Conservation (phyloP, 2,797 vertebrate species). For the Malurus splendens region DNA sequence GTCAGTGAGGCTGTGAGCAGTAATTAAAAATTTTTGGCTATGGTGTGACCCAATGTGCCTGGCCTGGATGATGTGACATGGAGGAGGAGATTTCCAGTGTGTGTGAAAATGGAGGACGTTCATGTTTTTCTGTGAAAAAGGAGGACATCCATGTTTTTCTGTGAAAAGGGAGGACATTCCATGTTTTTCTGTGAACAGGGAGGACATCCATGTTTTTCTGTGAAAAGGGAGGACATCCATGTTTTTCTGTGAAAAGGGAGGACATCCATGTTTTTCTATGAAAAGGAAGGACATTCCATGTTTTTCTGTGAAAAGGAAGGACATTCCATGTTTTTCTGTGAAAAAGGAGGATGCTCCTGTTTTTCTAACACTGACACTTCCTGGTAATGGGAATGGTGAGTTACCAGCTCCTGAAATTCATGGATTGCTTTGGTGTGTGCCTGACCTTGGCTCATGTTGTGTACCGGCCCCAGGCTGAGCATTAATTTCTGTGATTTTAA, state of each 20-base stretch:
- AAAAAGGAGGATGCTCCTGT: neutral
- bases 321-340: too few species aligned
- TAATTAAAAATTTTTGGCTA: neutral
- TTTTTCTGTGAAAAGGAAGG: neutral
- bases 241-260: too few species aligned
- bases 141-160: too few species aligned
- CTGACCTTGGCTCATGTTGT: fast-evolving
- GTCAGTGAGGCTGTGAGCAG: neutral
- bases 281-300: neutral
- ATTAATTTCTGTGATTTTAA: neutral
- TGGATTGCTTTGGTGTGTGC: neutral
- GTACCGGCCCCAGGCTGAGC: neutral
- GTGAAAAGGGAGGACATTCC: neutral
- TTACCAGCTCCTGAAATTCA: neutral
- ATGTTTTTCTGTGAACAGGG: neutral
- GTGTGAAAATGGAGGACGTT: neutral
- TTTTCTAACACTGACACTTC: neutral
- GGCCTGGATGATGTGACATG: neutral
- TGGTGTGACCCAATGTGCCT: neutral
- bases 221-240: too few species aligned
- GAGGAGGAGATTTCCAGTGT: neutral
- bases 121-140: too few species aligned
- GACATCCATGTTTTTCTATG: too few species aligned
- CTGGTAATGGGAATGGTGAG: neutral
- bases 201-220: too few species aligned